Evolutionary conservation across 2,888 invertebrate species (phyloP).

Genomic region (Xanthostigma xanthostigma): DNA sequence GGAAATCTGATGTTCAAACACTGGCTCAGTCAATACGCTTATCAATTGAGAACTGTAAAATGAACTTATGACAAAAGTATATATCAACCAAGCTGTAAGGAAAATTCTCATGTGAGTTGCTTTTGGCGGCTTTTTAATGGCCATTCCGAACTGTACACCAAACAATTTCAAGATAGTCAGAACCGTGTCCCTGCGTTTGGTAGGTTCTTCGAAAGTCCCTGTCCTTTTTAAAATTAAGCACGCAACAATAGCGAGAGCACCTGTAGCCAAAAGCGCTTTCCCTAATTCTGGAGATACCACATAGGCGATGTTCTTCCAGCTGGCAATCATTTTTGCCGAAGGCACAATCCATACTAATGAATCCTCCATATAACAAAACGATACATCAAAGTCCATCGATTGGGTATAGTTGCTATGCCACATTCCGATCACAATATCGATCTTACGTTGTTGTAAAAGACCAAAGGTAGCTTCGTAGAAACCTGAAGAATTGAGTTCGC

Average conservation of each 20-base stretch:
- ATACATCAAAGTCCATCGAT: constrained; percentile 6
- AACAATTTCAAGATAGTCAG: no score
- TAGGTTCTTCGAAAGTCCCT: no score
- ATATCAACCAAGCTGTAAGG: constrained; percentile 2
- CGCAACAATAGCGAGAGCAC: no score
- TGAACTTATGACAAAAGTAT: constrained; percentile 3
- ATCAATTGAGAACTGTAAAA: constrained; percentile 9
- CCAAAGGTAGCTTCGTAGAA: constrained; percentile 3
- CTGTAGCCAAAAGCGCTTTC: neutral
- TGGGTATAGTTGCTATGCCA: constrained; percentile 1
- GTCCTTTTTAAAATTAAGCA: no score
- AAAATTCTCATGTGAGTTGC: constrained; percentile 2
- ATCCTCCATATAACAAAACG: constrained; percentile 8
- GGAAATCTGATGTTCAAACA: constrained; percentile 8
- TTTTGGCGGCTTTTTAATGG: neutral
- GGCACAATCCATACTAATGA: constrained; percentile 5
- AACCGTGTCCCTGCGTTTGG: no score
- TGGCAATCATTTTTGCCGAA: constrained; percentile 1
- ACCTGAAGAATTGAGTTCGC: neutral
- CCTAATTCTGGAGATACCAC: neutral
- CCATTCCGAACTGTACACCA: no score
- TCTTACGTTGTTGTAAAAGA: neutral
- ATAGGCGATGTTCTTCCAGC: constrained; percentile 1
- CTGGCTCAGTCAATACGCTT: constrained; percentile 5
- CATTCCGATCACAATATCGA: constrained; percentile 5